Evolutionary conservation across 2,888 invertebrate genomes (phyloP).

Genomic region (Brenthis hecate): DNA sequence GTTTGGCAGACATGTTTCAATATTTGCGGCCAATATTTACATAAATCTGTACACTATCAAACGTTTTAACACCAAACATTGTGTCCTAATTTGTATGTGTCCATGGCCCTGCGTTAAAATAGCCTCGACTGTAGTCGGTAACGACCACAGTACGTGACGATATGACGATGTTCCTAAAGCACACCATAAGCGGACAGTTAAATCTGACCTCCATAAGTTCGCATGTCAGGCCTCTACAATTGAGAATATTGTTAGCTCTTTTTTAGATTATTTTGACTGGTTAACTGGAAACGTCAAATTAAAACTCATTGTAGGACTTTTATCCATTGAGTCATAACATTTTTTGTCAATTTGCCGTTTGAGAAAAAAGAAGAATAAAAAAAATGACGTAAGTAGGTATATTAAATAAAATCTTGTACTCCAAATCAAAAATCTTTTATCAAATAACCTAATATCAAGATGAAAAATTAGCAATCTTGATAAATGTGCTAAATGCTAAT

Average conservation of each 20-base stretch:
- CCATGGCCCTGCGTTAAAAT: conserved; percentile 45
- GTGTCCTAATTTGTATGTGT: conserved; percentile 60
- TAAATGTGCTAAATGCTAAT: conserved; percentile 4
- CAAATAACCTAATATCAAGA: too few relatives aligned
- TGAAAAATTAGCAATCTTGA: not conserved
- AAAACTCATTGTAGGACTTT: too few relatives aligned
- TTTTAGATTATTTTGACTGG: not conserved
- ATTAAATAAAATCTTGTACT: too few relatives aligned
- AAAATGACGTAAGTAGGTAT: too few relatives aligned
- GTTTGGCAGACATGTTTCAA: conserved; percentile 68
- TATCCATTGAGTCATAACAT: too few relatives aligned
- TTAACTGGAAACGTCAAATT: not conserved
- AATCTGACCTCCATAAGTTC: conserved; percentile 34
- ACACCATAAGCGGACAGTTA: conserved; percentile 34
- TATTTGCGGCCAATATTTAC: conserved; percentile 68
- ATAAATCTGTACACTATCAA: conserved; percentile 69
- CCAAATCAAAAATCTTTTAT: too few relatives aligned
- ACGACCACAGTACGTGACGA: conserved; percentile 39
- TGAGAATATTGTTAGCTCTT: conserved; percentile 22
- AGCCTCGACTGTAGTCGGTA: conserved; percentile 38
- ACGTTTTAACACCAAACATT: conserved; percentile 75
- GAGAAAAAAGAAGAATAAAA: too few relatives aligned
- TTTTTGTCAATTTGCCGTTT: too few relatives aligned
- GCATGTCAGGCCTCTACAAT: conserved; percentile 35
- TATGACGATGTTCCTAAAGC: conserved; percentile 32